Percentiles rank a stretch among this genome's conserved stretches.
Conservation (phyloP, 1,140 invertebrate species). For the Hydropsyche tenuis region DNA sequence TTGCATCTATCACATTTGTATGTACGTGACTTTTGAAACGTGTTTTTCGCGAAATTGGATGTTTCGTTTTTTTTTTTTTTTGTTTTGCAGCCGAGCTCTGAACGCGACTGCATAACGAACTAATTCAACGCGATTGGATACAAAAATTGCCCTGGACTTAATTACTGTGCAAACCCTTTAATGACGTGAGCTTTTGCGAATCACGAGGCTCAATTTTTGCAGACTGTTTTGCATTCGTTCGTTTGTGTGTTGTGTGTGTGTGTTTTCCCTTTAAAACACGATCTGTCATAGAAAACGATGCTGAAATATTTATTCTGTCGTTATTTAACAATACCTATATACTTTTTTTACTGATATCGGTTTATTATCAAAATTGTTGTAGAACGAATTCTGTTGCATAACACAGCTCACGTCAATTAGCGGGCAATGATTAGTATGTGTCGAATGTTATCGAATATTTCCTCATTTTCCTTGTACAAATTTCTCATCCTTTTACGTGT, state of each 20-base stretch:
- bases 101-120: constrained; percentile 1
- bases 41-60: too few species aligned
- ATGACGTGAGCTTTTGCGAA: constrained; percentile 8
- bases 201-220: neutral
- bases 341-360: too few species aligned
- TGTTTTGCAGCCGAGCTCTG: neutral
- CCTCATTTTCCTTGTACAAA: constrained; percentile 7
- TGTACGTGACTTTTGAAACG: too few species aligned
- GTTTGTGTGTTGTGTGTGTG: neutral
- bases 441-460: constrained; percentile 4
- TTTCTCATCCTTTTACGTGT: neutral
- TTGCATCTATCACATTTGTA: too few species aligned
- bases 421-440: neutral
- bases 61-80: too few species aligned
- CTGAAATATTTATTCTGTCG: too few species aligned
- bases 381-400: too few species aligned
- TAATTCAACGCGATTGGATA: constrained; percentile 34
- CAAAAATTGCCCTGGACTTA: constrained; percentile 41
- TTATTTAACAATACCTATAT: too few species aligned
- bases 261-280: too few species aligned
- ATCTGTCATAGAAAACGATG: too few species aligned
- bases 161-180: constrained; percentile 32
- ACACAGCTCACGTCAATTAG: too few species aligned
- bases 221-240: neutral
- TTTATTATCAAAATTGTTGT: too few species aligned